These are phyloP conservation scores for Meandrusa payeni DNA, from an alignment of 2,888 invertebrate genomes.

Conservation along the genomic window DNA sequence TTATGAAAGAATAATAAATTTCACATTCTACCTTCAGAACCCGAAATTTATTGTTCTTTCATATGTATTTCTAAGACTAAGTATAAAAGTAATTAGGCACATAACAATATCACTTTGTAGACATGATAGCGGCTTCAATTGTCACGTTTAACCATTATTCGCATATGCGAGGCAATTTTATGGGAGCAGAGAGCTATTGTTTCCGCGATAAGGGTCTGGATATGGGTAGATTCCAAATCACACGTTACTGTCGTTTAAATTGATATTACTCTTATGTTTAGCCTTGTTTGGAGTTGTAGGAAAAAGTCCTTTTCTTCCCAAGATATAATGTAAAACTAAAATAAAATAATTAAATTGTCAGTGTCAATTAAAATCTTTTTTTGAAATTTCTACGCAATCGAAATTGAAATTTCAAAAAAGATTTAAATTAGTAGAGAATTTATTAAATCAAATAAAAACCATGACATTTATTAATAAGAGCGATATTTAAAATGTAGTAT, in stretches of 20 bases:
- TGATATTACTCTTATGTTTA: not conserved
- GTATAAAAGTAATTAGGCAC: slow-evolving; percentile 9
- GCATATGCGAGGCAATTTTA: not conserved
- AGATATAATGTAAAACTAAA: too few relatives aligned
- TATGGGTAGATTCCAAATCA: not conserved
- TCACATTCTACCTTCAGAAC: not conserved
- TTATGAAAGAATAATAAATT: too few relatives aligned
- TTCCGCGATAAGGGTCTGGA: not conserved
- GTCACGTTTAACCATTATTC: slow-evolving; percentile 13
- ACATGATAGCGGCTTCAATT: slow-evolving; percentile 11
- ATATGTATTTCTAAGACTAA: not conserved
- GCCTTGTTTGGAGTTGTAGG: too few relatives aligned
- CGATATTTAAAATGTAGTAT: too few relatives aligned
- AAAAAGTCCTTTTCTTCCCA: too few relatives aligned
- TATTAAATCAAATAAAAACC: too few relatives aligned
- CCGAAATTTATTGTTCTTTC: not conserved
- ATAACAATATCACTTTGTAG: slow-evolving; percentile 11
- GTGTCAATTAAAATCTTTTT: too few relatives aligned
- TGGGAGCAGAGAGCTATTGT: slow-evolving; percentile 12
- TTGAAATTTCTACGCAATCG: too few relatives aligned
- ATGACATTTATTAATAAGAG: too few relatives aligned
- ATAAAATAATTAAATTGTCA: too few relatives aligned
- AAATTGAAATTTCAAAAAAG: too few relatives aligned
- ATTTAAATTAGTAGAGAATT: too few relatives aligned
- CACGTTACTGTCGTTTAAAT: not conserved